These are phyloP conservation scores for Pholis gunnellus DNA, from an alignment of 2,113 vertebrate genomes.

Conservation along the genomic window DNA sequence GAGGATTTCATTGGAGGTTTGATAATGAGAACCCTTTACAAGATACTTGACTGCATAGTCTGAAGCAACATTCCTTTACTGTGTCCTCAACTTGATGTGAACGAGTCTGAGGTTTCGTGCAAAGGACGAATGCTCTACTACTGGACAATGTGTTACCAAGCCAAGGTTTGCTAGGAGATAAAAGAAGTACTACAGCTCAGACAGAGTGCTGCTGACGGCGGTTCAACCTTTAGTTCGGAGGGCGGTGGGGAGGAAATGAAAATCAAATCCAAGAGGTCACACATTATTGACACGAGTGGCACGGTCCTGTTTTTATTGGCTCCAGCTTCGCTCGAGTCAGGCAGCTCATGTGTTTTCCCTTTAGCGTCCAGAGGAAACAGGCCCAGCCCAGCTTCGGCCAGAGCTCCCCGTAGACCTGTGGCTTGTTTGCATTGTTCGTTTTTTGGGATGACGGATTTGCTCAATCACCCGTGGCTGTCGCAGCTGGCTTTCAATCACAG, in stretches of 20 bases:
- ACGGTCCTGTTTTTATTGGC: constrained; percentile 72
- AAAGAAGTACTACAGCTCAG: constrained; percentile 46
- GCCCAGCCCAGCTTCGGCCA: constrained; percentile 19
- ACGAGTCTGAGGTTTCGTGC: constrained; percentile 1
- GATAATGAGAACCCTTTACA: background rate
- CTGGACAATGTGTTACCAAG: constrained; percentile 20
- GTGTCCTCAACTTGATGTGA: constrained; percentile 7
- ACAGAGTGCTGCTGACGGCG: constrained; percentile 47
- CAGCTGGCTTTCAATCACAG: constrained; percentile 73
- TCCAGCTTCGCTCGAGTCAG: constrained; percentile 29
- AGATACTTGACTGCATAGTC: constrained; percentile 4
- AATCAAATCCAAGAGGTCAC: constrained; percentile 73
- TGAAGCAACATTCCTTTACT: background rate
- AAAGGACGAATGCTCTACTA: background rate
- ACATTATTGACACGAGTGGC: constrained; percentile 66
- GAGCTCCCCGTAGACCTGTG: constrained; percentile 62
- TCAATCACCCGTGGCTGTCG: constrained; percentile 79
- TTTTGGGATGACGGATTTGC: constrained; percentile 73
- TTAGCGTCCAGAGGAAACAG: constrained; percentile 73
- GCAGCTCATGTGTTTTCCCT: constrained; percentile 75
- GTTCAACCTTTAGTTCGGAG: constrained; percentile 35
- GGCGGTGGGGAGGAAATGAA: constrained; percentile 63
- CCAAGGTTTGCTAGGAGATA: constrained; percentile 35
- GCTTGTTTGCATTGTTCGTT: constrained; percentile 72
- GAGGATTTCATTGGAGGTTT: background rate